Base-by-base conservation (phyloP, 2,113 vertebrate species). In the Pipra filicauda region DNA sequence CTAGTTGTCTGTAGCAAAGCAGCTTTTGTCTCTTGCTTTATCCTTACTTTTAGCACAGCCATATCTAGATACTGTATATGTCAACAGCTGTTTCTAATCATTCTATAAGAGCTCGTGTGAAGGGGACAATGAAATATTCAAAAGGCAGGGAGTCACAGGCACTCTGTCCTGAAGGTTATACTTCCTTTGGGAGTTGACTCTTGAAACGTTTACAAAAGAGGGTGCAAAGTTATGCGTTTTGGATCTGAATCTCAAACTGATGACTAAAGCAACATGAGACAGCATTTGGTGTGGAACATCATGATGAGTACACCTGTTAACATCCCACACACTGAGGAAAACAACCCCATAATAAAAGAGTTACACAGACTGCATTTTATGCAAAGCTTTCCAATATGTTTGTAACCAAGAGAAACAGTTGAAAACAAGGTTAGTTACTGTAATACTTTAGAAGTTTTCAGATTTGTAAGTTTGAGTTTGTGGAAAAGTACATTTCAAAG, bases 261-360 rank as follows among this genome's bases (percentile, higher is more conserved):
- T 83, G 84, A 66, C 69, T 93, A 37, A 74, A 74, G 74, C 58
- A 73, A 94, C n/a, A 84, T 28, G 89, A 91, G 83, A 84, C 39
- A 73, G 77, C 85, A 54, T 80, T 80, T 95, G 61, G 31, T 91
- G 44, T 80, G 89, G 72, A 79, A 71, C 55, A 28, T 91, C n/a
- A 57, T 33, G 22, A 33, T 46, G n/a, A 62, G 7, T 82, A 87
- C 71, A 94, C 91, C 81, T 91, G 95, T 94, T 90, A 44, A 26
- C 64, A 80, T 95, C 95, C 90, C 85, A 85, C 91, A 62, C 78
- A 44, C 55, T 48, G 78, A 80, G 83, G 66, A 85, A 91, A 93
- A 95, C 75, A 90, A 37, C 8, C 16, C 48, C 48, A 23, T 51
- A 90, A 44, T 66, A 76, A 95, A 31, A 44, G 72, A 82, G n/a